Evolutionary conservation across 2,113 vertebrate genomes (phyloP).

Genomic region (Pao palembangensis): DNA sequence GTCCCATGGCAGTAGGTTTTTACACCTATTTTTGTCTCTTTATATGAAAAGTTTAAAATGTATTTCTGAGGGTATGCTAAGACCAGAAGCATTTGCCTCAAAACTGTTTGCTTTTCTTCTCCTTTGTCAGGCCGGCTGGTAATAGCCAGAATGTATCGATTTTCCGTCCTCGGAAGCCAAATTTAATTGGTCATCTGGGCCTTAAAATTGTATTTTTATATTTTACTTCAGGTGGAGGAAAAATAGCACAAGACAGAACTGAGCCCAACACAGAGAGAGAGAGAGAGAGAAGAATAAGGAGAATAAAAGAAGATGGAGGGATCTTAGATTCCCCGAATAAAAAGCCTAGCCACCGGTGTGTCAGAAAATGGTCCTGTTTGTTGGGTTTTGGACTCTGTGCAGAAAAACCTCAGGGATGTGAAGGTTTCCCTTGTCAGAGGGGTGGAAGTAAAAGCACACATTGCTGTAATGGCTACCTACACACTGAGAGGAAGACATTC

Average conservation of each 20-base stretch:
- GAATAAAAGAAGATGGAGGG: constrained; percentile 25
- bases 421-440: constrained; percentile 31
- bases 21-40: no score
- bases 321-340: constrained; percentile 19
- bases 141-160: neutral
- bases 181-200: constrained; percentile 28
- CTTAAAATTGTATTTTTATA: constrained; percentile 16
- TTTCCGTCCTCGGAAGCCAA: neutral
- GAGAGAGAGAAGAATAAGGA: neutral
- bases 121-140: neutral
- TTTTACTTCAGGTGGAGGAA: neutral
- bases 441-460: constrained; percentile 22
- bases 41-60: no score
- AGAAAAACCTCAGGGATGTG: constrained; percentile 20
- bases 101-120: neutral
- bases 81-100: neutral
- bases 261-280: neutral
- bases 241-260: no score
- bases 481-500: neutral
- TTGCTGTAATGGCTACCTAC: constrained; percentile 25
- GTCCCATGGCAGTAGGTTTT: no score
- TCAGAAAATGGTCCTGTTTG: constrained; percentile 16
- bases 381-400: constrained; percentile 18
- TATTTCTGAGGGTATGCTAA: no score
- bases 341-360: constrained; percentile 26